Conservation (phyloP, 2,797 vertebrate species). For the Neomorphus geoffroyi region DNA sequence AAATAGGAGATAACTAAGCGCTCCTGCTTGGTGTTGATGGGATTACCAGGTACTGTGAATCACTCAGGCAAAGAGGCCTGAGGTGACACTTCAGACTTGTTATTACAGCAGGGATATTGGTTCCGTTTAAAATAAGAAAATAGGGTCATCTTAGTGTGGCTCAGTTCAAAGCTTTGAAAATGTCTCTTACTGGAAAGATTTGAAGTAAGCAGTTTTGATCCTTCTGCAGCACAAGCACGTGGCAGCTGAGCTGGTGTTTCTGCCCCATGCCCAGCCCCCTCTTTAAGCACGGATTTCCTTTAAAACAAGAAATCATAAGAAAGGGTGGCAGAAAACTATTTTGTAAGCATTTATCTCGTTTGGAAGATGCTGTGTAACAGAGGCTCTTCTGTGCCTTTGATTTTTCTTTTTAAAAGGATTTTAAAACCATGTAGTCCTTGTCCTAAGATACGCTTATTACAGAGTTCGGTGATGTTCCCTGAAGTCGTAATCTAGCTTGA, state of each 20-base stretch:
- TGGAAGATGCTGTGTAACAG: neutral
- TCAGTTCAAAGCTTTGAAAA: constrained; percentile 45
- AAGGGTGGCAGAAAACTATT: neutral
- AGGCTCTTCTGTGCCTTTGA: constrained; percentile 31
- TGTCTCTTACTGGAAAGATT: constrained; percentile 14
- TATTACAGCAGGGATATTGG: constrained; percentile 23
- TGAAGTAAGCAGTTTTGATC: neutral
- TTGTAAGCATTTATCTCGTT: neutral
- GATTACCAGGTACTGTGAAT: constrained; percentile 31
- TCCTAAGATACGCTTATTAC: constrained; percentile 61
- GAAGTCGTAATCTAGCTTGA: constrained; percentile 19
- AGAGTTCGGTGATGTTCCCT: constrained; percentile 54
- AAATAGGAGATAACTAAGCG: neutral
- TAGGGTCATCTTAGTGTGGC: neutral
- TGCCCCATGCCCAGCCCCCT: neutral
- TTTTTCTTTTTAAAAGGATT: constrained; percentile 49
- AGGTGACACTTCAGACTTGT: constrained; percentile 6
- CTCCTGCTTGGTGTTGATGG: neutral
- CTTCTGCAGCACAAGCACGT: neutral
- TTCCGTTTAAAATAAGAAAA: constrained; percentile 15
- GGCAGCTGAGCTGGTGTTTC: neutral
- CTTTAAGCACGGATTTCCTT: neutral
- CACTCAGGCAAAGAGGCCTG: neutral
- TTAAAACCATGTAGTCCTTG: constrained; percentile 49
- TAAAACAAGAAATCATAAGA: neutral